Conservation (phyloP, 1,140 invertebrate species). For the Ditylenchus dipsaci region DNA sequence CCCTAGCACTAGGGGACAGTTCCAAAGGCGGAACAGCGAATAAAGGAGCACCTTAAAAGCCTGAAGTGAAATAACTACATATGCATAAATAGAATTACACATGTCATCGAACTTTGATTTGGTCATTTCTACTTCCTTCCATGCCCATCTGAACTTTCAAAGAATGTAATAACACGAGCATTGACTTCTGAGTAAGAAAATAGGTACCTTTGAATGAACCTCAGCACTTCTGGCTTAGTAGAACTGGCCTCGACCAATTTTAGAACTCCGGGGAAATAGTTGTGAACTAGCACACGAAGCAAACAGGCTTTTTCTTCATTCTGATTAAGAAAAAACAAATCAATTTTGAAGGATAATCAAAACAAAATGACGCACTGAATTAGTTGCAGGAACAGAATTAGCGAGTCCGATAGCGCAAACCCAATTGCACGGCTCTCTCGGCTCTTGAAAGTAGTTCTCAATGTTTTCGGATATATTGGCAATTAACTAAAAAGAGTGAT, state of each 20-base stretch:
- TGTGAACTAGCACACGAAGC: slow-evolving; percentile 21
- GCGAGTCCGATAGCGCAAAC: slow-evolving; percentile 29
- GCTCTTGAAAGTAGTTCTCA: slow-evolving; percentile 20
- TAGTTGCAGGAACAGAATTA: slow-evolving; percentile 23
- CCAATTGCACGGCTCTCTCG: slow-evolving; percentile 9
- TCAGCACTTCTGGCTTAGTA: slow-evolving; percentile 8
- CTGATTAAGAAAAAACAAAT: slow-evolving; percentile 5
- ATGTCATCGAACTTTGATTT: slow-evolving; percentile 33
- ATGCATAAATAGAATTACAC: slow-evolving; percentile 9
- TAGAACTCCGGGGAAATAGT: slow-evolving; percentile 29
- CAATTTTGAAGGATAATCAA: not conserved
- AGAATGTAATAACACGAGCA: no score
- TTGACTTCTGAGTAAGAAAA: no score
- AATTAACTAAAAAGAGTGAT: slow-evolving; percentile 24
- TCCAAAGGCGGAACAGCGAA: slow-evolving; percentile 19
- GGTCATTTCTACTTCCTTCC: slow-evolving; percentile 35
- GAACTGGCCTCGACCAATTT: slow-evolving; percentile 6
- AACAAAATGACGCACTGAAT: slow-evolving; percentile 17
- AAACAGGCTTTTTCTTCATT: slow-evolving; percentile 31
- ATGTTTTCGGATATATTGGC: slow-evolving; percentile 22
- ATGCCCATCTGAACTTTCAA: slow-evolving; percentile 18
- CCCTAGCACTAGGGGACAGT: slow-evolving; percentile 17
- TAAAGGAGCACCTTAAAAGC: slow-evolving; percentile 9
- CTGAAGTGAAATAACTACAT: no score
- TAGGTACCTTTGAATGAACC: slow-evolving; percentile 31